phyloP scores from a whole-genome alignment of 2,888 invertebrate species.

The Julus scanicus region DNA sequence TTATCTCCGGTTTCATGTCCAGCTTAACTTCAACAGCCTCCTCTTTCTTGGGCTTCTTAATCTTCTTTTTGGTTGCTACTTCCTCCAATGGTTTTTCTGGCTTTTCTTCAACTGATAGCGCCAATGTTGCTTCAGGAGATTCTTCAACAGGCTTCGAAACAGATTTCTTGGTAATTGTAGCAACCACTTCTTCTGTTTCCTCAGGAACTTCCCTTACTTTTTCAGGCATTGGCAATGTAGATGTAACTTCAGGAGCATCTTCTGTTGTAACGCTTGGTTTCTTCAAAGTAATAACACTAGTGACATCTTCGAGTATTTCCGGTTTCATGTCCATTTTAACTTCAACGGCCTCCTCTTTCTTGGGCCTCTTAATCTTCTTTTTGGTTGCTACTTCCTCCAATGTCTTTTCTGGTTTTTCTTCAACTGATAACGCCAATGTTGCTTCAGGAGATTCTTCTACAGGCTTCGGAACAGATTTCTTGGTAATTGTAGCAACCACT shows the following conservation, averaged over 20 bases:
- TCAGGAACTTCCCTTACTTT: constrained; percentile 43
- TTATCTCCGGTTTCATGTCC: constrained; percentile 44
- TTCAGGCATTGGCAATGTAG: constrained; percentile 39
- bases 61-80: not conserved
- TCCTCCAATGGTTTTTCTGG: constrained; percentile 41
- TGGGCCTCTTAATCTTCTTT: constrained; percentile 53
- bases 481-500: constrained; percentile 59
- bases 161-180: constrained; percentile 61
- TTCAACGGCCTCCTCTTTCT: constrained; percentile 60
- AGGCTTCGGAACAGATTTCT: constrained; percentile 58
- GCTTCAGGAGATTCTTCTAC: constrained; percentile 53
- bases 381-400: constrained; percentile 8
- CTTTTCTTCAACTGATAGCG: not conserved
- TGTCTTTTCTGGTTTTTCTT: constrained; percentile 38
- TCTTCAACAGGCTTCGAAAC: constrained; percentile 46
- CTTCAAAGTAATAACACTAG: not conserved
- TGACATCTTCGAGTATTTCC: not conserved
- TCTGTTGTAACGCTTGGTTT: not conserved
- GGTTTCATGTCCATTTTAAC: constrained; percentile 49
- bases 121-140: constrained; percentile 40
- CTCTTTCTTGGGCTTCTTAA: constrained; percentile 55
- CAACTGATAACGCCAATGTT: not conserved
- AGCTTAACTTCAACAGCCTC: constrained; percentile 60
- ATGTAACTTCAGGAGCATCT: constrained; percentile 51
- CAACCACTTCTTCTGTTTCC: constrained; percentile 52